Base-by-base conservation (phyloP, 37 sponge, comb jelly and placozoan genomes). In the Ianthella basta region DNA sequence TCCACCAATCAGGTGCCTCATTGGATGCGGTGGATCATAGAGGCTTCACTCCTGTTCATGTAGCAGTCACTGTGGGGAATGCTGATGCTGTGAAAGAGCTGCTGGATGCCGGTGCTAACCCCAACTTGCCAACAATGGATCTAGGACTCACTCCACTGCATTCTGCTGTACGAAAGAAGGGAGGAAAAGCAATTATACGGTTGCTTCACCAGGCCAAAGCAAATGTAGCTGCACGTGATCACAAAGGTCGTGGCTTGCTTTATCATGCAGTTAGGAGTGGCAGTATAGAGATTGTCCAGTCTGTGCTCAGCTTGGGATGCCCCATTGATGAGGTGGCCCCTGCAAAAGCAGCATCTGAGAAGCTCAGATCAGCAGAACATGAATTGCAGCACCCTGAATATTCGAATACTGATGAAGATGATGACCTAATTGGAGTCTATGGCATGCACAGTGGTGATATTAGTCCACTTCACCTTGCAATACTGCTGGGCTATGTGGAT, bases 401-500 rank as follows among this genome's bases (percentile, higher is more conserved):
- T 8, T 10, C 6, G 3, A 10, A 10, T 3, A 44, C 8, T 44
- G 33, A 30, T 34, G 18, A 69, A 30, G 33, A 69, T 18, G 34
- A n/a, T 24, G 66, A 16, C 27, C 8, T 16, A 24, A 64, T 29
- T 10, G 8, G 29, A 20, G 23, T 20, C 6, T 10, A 64, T 29
- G 23, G 27, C 20, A 30, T 69, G 6, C 34, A 34, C 4, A 69
- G 34, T 1, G 70, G 70, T 32, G 70, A 33, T 0, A 13, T 15
- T 30, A 69, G 33, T 32, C 70, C 70, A 69, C 70, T 69, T 69
- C 70, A 69, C 35, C 70, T 69, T 16, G 70, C 70, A 29, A 35
- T 69, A 29, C 35, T 69, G 10, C 10, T 30, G 8, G 34, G 35
- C 1, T 16, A 69, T 6, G 34, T 32, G 6, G 34, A 69, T 1